phyloP scores from a whole-genome alignment of 2,888 invertebrate genomes.

The Parasteatoda lunata region DNA sequence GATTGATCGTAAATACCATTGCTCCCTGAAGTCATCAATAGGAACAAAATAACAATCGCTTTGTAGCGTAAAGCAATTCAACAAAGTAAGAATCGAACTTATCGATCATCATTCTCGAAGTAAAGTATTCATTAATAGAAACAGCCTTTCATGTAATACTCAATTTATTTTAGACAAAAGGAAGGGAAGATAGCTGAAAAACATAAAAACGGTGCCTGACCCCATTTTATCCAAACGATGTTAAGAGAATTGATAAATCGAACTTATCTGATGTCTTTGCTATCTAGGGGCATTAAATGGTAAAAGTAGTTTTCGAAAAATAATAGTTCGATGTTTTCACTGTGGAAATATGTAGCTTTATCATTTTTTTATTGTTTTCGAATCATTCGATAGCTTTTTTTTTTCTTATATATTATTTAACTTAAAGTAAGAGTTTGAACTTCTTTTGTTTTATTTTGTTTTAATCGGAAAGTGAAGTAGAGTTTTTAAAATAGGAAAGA shows the following conservation, averaged over 20 bases:
- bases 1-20: neutral
- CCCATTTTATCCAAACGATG: neutral
- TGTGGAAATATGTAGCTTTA: constrained; percentile 9
- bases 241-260: constrained; percentile 15
- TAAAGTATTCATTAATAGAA: neutral
- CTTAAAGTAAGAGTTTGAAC: too few species aligned
- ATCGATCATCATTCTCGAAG: neutral
- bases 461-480: too few species aligned
- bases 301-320: constrained; percentile 31
- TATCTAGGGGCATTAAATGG: constrained; percentile 41
- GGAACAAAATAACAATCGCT: neutral
- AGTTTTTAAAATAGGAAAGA: too few species aligned
- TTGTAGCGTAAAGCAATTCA: neutral
- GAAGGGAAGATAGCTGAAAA: neutral
- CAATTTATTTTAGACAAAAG: constrained; percentile 14
- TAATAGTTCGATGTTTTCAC: constrained; percentile 10
- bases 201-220: neutral
- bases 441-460: too few species aligned
- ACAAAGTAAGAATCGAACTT: neutral
- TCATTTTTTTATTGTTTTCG: neutral
- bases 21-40: neutral
- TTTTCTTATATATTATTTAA: too few species aligned
- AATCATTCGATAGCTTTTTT: constrained; percentile 23
- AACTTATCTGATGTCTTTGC: constrained; percentile 22
- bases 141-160: neutral